Conservation (phyloP, 2,113 vertebrate species). For the Orientallactaga bullata region DNA sequence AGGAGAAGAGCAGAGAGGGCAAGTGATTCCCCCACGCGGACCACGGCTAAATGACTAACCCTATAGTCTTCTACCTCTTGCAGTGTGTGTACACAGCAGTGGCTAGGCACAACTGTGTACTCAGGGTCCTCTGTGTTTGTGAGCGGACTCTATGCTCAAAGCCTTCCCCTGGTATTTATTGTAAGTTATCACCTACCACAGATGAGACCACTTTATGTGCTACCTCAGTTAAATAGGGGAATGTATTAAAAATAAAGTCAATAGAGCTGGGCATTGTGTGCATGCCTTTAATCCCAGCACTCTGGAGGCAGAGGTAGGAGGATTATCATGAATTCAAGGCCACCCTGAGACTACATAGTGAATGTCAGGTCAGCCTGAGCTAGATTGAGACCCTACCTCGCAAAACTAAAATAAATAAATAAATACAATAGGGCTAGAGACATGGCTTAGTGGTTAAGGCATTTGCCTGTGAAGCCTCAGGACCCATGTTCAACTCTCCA, state of each 20-base stretch:
- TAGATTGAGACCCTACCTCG: too few relatives aligned
- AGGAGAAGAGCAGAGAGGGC: background rate
- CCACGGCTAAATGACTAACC: background rate
- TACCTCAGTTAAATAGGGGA: conserved; percentile 31
- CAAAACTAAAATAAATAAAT: too few relatives aligned
- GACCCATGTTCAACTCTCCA: too few relatives aligned
- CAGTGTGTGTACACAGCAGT: background rate
- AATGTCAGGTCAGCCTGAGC: too few relatives aligned
- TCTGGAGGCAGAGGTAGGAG: too few relatives aligned
- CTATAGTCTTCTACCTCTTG: background rate
- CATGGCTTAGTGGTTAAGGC: too few relatives aligned
- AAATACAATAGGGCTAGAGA: too few relatives aligned
- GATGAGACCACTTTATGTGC: background rate
- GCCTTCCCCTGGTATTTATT: background rate
- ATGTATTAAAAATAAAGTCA: conserved; percentile 28
- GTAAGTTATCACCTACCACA: background rate
- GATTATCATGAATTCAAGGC: too few relatives aligned
- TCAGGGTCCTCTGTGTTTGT: background rate
- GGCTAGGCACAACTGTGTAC: background rate
- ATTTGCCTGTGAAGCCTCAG: too few relatives aligned
- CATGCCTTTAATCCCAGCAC: too few relatives aligned
- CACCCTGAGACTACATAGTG: too few relatives aligned
- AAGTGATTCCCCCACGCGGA: background rate
- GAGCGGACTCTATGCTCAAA: background rate
- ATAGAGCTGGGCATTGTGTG: too few relatives aligned